Evolutionary conservation across 2,888 invertebrate species (phyloP), one percentile per base, ranked within the genome.

Genomic region (Brachyopa scutellaris): DNA sequence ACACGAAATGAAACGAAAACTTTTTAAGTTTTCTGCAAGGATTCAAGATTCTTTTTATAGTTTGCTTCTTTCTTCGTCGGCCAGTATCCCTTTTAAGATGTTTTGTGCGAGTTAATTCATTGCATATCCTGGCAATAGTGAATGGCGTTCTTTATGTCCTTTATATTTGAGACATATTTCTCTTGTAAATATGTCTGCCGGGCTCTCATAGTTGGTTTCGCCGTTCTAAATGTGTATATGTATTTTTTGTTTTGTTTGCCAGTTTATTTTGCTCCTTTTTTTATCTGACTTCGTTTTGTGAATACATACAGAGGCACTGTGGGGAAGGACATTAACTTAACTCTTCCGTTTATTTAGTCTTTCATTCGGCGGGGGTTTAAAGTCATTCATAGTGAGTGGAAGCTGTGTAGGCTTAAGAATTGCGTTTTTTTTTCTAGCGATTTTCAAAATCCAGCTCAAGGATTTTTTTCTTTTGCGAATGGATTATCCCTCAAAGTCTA

Each of bases 401-500:
- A 53, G 53, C 64, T 70, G 59, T 55, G 42, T 72, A 82, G 82
- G 82, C 82, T 82, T 82, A 82, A 53, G 66, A 70, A 66, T 59
- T 13, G 23, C 45, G 8, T 47, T 49, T 53, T 31, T 62, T 59
- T 76, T 26, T 23, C 51, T 55, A 31, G 8, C n/a, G 74, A 74
- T 66, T 76, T 66, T 61, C 59, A 64, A 64, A 66, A 77, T 82
- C 70, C 77, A 70, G 64, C 70, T 66, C 82, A 77, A 77, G 77
- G 77, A 70, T 82, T 70, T 77, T n/a, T n/a, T 31, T 69, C 49
- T 67, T 57, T 77, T 53, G 13, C 59, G 40, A 72, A 82, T 77
- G 72, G 82, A 77, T 82, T 67, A 82, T 82, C 82, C 70, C 72
- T 70, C 82, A 82, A 72, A 82, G 82, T 72, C 82, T 77, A 82